Evolutionary conservation across 2,113 vertebrate genomes (phyloP).

Genomic region (Willisornis vidua): DNA sequence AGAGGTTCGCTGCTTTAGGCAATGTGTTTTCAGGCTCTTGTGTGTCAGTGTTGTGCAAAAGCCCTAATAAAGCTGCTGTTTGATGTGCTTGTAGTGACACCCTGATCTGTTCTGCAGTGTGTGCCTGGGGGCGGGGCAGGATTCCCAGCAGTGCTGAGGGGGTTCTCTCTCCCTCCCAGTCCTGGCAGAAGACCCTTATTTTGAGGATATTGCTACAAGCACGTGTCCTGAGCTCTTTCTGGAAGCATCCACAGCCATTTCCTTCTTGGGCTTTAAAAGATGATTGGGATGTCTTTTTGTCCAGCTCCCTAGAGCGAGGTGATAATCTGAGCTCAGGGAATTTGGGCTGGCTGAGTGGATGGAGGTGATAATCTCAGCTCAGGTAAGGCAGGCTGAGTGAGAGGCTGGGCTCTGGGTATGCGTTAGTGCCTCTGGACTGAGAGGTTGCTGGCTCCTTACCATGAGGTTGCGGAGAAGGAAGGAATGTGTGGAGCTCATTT

Average conservation of each 20-base stretch:
- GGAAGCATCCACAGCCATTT: background rate
- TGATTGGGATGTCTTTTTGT: background rate
- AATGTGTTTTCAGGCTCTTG: background rate
- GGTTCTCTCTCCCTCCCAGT: background rate
- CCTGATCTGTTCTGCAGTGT: background rate
- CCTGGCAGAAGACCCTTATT: background rate
- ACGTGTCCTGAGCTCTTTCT: background rate
- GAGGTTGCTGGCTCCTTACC: background rate
- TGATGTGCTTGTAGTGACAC: background rate
- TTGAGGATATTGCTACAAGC: background rate
- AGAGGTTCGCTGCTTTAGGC: background rate
- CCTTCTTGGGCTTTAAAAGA: background rate
- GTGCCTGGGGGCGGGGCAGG: background rate
- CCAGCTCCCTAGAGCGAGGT: background rate
- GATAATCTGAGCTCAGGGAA: background rate
- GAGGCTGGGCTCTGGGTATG: background rate
- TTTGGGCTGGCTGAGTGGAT: background rate
- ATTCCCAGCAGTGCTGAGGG: background rate
- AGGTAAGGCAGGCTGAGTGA: accelerated
- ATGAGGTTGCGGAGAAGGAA: background rate
- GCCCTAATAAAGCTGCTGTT: slow-evolving; percentile 43
- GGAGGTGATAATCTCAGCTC: background rate
- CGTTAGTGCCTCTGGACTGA: background rate
- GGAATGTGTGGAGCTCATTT: background rate
- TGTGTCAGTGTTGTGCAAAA: slow-evolving; percentile 20